Base-by-base conservation (phyloP, 2,797 vertebrate species). In the Urophycis tenuis region DNA sequence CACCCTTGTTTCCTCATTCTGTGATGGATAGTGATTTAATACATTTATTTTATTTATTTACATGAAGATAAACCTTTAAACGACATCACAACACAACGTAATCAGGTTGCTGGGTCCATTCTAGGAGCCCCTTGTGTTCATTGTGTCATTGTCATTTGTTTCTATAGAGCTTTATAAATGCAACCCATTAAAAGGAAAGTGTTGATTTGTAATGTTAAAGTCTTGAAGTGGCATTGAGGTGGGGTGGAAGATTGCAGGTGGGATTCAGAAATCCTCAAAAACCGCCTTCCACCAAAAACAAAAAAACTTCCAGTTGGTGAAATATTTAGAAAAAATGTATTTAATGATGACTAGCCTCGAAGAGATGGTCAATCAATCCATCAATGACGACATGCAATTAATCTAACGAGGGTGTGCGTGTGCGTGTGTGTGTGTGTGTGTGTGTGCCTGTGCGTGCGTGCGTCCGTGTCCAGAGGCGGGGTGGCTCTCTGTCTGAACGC, bases 401-500 rank as follows among this genome's bases (percentile, higher is more conserved):
- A 49, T n/a, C n/a, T n/a, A n/a, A n/a, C n/a, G n/a, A n/a, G n/a
- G n/a, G 35, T 70, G 67, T 25, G n/a, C 30, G 19, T 29, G 30
- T 41, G 30, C 41, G 67, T 49, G 53, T 64, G 41, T 53, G 33
- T 39, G 33, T 71, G 73, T 35, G 25, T 73, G 71, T 64, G 15
- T 7, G 32, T 72, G 30, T 78, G 17, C 81, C 3, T 53, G 22
- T 76, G 33, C 60, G 25, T 31, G 22, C 86, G 73, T 72, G 49
- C 88, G 74, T 85, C 7, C 78, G 19, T 60, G 36, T 85, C 82
- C 72, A 99, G 97, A 89, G 96, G 96, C 17, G 97, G 97, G 0
- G 96, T 98, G 79, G 97, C 96, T 0, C 92, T 98, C 79, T 99
- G 96, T 85, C 94, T 99, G 29, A 99, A 98, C 0, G 95, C 96